These are phyloP conservation scores for Teleogryllus oceanicus DNA, from an alignment of 2,888 invertebrate genomes.

Conservation along the genomic window DNA sequence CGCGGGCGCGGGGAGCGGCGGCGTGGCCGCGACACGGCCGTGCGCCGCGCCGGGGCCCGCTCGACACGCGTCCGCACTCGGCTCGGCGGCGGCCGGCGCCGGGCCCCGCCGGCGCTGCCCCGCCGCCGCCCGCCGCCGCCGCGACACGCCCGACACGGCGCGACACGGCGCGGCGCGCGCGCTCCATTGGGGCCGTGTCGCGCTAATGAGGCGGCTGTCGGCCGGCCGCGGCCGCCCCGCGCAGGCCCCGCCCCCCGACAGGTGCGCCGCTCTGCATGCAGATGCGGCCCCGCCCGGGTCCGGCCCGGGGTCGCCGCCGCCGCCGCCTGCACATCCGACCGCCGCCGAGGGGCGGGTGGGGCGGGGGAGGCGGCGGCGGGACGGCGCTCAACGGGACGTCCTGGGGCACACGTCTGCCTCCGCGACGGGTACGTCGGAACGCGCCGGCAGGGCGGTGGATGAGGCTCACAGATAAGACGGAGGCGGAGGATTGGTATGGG, in stretches of 20 bases:
- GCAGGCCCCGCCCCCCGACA: neutral
- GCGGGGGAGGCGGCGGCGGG: no score
- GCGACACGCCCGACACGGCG: neutral
- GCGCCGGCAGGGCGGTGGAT: no score
- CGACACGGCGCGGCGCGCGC: neutral
- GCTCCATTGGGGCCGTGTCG: neutral
- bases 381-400: no score
- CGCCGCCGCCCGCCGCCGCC: neutral
- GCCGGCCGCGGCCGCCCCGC: neutral
- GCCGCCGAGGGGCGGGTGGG: no score
- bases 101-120: neutral
- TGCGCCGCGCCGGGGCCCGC: slow-evolving; percentile 12
- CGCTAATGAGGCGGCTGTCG: slow-evolving; percentile 18
- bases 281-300: neutral
- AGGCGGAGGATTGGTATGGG: no score
- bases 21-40: slow-evolving; percentile 18
- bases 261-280: slow-evolving; percentile 1
- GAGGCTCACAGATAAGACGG: no score
- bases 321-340: neutral
- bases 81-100: slow-evolving; percentile 2
- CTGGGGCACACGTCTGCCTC: no score
- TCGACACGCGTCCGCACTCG: neutral
- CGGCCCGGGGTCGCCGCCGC: neutral
- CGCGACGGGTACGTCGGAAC: no score
- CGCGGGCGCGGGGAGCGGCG: slow-evolving; percentile 11